These are phyloP conservation scores for Nasalis larvatus DNA, from an alignment of 2,113 vertebrate genomes.

Conservation along the genomic window DNA sequence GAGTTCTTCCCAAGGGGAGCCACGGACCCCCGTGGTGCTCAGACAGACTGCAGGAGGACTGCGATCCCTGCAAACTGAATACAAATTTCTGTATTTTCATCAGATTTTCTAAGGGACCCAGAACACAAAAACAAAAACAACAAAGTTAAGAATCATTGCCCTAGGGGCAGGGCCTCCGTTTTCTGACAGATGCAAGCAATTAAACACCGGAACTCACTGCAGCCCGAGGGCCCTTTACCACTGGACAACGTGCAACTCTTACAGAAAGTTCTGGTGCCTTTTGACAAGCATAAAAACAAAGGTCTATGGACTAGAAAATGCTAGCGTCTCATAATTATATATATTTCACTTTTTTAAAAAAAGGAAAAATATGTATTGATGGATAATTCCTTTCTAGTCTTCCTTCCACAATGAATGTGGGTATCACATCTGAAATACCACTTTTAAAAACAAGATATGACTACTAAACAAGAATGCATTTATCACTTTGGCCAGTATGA, in stretches of 20 bases:
- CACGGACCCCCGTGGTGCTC: neutral
- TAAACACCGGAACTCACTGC: constrained; percentile 25
- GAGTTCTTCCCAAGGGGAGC: constrained; percentile 15
- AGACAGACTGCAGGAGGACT: neutral
- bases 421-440: neutral
- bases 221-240: constrained; percentile 13
- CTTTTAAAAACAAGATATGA: neutral
- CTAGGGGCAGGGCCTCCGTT: constrained; percentile 55
- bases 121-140: neutral
- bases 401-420: neutral
- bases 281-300: neutral
- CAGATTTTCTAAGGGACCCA: neutral
- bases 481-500: neutral
- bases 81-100: neutral
- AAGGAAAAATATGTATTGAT: neutral
- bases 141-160: neutral
- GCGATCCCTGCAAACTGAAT: neutral
- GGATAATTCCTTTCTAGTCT: neutral
- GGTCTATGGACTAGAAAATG: neutral
- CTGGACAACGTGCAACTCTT: constrained; percentile 54
- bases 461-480: neutral
- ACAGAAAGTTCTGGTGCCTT: constrained; percentile 46
- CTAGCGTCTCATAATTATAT: neutral
- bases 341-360: neutral
- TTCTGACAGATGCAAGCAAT: constrained; percentile 74